phyloP scores from a whole-genome alignment of 1,140 invertebrate genomes.

The Bombus sylvicola region DNA sequence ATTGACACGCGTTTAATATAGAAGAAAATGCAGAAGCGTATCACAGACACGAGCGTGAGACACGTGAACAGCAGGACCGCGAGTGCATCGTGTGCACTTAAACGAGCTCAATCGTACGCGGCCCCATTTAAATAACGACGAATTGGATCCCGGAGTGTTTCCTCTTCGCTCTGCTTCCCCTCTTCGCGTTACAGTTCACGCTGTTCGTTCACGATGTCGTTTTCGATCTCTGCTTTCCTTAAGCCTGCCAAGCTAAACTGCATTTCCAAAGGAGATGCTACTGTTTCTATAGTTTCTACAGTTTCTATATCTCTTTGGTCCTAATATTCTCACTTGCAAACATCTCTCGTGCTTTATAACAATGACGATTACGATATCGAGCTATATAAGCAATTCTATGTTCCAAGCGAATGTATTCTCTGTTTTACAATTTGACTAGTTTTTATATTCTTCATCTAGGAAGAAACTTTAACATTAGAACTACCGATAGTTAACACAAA shows the following conservation, averaged over 20 bases:
- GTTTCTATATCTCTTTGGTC: neutral
- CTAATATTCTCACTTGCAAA: neutral
- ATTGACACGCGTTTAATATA: neutral
- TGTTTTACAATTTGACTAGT: too few species aligned
- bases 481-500: too few species aligned
- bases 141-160: constrained; percentile 48
- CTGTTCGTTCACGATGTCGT: constrained; percentile 7
- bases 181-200: neutral
- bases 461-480: too few species aligned
- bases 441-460: too few species aligned
- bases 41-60: constrained; percentile 19
- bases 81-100: constrained; percentile 43
- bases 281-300: too few species aligned
- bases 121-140: constrained; percentile 52
- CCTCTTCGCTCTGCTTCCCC: constrained; percentile 13
- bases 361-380: neutral
- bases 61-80: constrained; percentile 22
- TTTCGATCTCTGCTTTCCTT: constrained; percentile 1
- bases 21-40: neutral
- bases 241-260: neutral
- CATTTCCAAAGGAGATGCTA: neutral
- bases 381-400: neutral
- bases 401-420: too few species aligned
- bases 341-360: neutral
- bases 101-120: constrained; percentile 57